Percentiles rank a stretch among this genome's conserved stretches.
Conservation (phyloP, 64 coral and sea anemone species). For the Stylophora pistillata region DNA sequence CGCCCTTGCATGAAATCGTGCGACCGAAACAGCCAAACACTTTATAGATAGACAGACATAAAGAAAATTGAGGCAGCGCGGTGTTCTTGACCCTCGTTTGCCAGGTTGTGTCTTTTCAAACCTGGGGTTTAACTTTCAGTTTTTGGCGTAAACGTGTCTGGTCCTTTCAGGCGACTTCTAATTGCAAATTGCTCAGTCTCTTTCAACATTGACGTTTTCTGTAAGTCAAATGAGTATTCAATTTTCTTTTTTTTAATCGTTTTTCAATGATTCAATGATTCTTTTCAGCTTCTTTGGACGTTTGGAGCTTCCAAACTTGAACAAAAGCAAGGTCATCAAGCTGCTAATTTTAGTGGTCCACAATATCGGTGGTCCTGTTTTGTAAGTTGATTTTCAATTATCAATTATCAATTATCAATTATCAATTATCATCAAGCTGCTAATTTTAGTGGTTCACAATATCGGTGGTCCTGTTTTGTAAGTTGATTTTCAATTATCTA, state of each 20-base stretch:
- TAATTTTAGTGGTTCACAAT: conserved; percentile 6
- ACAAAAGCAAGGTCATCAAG: background rate
- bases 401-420: no score
- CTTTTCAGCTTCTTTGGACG: conserved; percentile 2
- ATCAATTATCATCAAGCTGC: background rate
- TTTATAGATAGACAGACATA: no score
- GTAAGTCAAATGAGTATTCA: background rate
- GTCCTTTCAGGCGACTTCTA: no score
- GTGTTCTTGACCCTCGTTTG: no score
- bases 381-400: conserved; percentile 27
- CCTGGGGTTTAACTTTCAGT: no score
- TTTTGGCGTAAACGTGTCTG: no score
- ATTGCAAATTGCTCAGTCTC: no score
- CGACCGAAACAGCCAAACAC: no score
- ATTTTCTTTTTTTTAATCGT: background rate
- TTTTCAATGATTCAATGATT: background rate
- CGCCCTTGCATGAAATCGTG: no score
- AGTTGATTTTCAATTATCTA: conserved; percentile 3
- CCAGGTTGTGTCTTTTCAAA: no score
- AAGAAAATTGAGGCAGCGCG: no score
- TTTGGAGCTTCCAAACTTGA: conserved; percentile 8
- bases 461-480: background rate
- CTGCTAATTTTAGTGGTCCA: conserved; percentile 18
- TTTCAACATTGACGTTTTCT: no score
- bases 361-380: background rate